Evolutionary conservation across 2,797 vertebrate genomes (phyloP).

Genomic region (Lycodopsis pacificus): DNA sequence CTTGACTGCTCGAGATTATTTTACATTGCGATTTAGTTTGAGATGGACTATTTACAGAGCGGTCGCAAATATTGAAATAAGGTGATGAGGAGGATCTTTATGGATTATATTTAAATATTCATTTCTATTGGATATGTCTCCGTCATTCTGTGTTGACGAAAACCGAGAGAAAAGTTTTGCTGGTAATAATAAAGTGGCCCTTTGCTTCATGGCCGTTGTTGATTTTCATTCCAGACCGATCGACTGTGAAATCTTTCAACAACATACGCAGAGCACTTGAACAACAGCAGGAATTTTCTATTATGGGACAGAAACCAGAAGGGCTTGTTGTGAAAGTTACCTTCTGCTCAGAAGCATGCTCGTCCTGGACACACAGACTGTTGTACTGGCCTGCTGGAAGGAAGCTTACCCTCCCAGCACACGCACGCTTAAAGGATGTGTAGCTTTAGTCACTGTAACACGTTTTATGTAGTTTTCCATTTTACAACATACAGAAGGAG

Average conservation of each 20-base stretch:
- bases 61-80: conserved; percentile 62
- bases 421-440: conserved; percentile 20
- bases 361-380: conserved; percentile 45
- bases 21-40: conserved; percentile 40
- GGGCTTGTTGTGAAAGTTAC: conserved; percentile 59
- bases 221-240: conserved; percentile 41
- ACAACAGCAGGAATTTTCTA: conserved; percentile 43
- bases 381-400: conserved; percentile 23
- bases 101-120: conserved; percentile 55
- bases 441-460: conserved; percentile 21
- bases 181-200: conserved; percentile 22
- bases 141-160: conserved; percentile 27
- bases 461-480: background rate
- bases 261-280: conserved; percentile 35
- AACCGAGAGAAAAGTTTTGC: conserved; percentile 23
- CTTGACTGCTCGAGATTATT: conserved; percentile 40
- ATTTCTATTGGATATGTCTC: conserved; percentile 30
- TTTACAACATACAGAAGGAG: background rate
- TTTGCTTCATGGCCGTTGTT: conserved; percentile 11
- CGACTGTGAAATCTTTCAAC: conserved; percentile 37
- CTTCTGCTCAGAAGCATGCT: conserved; percentile 52
- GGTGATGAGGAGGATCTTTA: conserved; percentile 59
- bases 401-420: conserved; percentile 33
- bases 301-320: conserved; percentile 45
- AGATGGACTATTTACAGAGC: conserved; percentile 48